Evolutionary conservation across 2,888 invertebrate species (phyloP), one percentile per base, ranked within the genome.

Genomic region (Sympetrum striolatum): DNA sequence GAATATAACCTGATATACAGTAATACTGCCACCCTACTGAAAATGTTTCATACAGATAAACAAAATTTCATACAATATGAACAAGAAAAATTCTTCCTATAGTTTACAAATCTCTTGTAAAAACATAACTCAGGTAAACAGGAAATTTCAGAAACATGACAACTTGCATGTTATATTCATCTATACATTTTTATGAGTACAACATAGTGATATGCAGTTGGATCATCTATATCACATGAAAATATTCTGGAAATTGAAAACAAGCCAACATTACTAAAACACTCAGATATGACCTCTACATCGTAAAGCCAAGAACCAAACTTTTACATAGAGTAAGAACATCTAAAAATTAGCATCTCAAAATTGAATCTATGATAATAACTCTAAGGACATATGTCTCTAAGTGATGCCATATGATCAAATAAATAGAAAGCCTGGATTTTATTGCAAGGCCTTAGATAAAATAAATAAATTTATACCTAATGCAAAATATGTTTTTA

Each of bases 341-440:
- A 86, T 86, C 60, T 60, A 64, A 35, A 64, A 86, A 86, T 60
- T 60, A 86, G 60, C 48, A 35, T 22, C 37, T 80, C 15, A 5
- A 25, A 53, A 37, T 73, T 79, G 18, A 90, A 80, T 2, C 48
- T 44, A 31, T 35, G 31, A 44, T 60, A 90, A 80, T 18, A 53
- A 90, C 37, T 58, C 58, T 79, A 90, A 58, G 80, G 79, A 90
- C 90, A 90, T 18, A 35, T 48, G 31, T 90, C 80, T 37, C 81
- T 81, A 80, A 35, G 53, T 90, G 80, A 90, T 90, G 31, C 90
- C 90, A 90, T 81, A 90, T 53, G 80, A 90, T 90, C 90, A 90
- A 90, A 90, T 60, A 53, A 80, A 90, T 37, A 80, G 37, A 80
- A 80, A 80, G 80, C 90, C 60, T 12, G 60, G 12, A 37, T 86